Base-by-base conservation (phyloP, 2,888 invertebrate genomes). In the Seladonia tumulorum region DNA sequence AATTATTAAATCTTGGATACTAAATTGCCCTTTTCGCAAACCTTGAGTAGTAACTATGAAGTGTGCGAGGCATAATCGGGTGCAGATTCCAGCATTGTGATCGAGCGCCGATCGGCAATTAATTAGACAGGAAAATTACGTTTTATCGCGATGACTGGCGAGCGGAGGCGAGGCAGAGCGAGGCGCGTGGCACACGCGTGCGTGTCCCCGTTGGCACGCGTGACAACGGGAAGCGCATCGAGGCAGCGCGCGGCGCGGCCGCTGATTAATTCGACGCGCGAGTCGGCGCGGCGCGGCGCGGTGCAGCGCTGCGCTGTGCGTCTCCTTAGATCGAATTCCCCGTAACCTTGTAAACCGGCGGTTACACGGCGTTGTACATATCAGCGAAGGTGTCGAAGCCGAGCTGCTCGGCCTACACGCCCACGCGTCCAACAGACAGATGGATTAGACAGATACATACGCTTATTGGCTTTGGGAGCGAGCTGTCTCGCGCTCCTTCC, bases 281-380 rank as follows among this genome's bases (percentile, higher is more conserved):
- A 35, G 25, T 60, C 72, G 22, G 5, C 29, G 18, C 22, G 29
- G 25, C 72, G 45, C 72, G 22, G 5, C 29, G 18, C 22, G 29
- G 25, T 49, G 45, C 16, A 18, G 60, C 42, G 72, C 25, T n/a
- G 53, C 53, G 53, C n/a, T 42, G 14, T 75, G 80, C 80, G 75
- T 70, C 66, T 81, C 76, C 74, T 74, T 76, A 82, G 90, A 90
- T 90, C 89, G 90, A 90, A 90, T 90, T 90, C 89, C 68, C 88
- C 86, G 78, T 82, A 90, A 89, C 87, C 90, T 90, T 90, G 90
- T 90, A 89, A 90, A 90, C 75, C 80, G 85, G 81, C 79, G 86
- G 87, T 90, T 90, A 90, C 90, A 90, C 76, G 87, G 77, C 89
- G 89, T 90, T 90, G 82, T 82, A 89, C 89, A 87, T 90, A 88